Conservation (phyloP, 2,797 vertebrate species). For the Silurus aristotelis region DNA sequence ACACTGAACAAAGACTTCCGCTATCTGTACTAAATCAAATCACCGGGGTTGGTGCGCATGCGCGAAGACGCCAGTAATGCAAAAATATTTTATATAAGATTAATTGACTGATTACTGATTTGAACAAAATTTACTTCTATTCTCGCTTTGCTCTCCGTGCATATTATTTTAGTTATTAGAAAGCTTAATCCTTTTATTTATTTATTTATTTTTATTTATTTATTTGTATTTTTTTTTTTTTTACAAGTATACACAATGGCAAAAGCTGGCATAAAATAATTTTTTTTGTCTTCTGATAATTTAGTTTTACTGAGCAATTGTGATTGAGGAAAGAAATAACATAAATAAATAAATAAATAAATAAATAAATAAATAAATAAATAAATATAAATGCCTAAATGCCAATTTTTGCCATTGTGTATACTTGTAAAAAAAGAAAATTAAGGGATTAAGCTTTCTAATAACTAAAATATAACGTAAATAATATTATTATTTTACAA, state of each 20-base stretch:
- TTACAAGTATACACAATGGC: background rate
- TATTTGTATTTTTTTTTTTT: too few relatives aligned
- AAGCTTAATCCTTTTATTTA: background rate
- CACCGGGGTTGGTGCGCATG: conserved; percentile 62
- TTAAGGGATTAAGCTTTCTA: too few relatives aligned
- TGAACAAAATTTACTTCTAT: background rate
- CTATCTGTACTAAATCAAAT: conserved; percentile 73
- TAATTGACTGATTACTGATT: background rate
- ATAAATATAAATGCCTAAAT: too few relatives aligned
- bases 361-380: too few relatives aligned
- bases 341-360: background rate
- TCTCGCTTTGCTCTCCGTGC: background rate
- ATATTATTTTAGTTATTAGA: background rate
- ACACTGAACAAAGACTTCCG: conserved; percentile 66
- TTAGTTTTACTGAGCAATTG: background rate
- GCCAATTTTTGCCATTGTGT: too few relatives aligned
- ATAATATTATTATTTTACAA: too few relatives aligned
- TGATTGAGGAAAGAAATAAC: background rate
- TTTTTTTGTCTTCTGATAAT: background rate
- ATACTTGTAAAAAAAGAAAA: too few relatives aligned
- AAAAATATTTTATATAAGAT: background rate
- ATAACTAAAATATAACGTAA: too few relatives aligned
- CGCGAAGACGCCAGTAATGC: background rate
- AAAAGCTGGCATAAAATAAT: too few relatives aligned
- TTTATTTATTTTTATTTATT: too few relatives aligned